Evolutionary conservation across 2,797 vertebrate species (phyloP).

Genomic region (Onychomys torridus): DNA sequence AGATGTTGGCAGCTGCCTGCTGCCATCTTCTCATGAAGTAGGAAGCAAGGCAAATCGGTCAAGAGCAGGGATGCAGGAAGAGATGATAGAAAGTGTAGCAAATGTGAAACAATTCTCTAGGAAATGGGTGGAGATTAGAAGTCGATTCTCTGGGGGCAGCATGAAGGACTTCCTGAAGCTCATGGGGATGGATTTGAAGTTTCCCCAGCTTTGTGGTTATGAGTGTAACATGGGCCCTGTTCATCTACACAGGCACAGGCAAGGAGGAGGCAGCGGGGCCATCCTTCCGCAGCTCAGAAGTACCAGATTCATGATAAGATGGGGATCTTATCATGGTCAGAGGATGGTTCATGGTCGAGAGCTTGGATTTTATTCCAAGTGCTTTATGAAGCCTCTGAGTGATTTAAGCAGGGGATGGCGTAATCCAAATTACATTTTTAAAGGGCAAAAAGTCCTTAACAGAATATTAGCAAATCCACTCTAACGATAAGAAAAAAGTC

Average conservation of each 20-base stretch:
- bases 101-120: background rate
- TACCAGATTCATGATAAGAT: background rate
- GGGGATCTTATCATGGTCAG: background rate
- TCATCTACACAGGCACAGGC: background rate
- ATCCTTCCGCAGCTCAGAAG: background rate
- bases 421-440: slow-evolving; percentile 59
- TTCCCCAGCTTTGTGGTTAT: background rate
- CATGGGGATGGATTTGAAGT: background rate
- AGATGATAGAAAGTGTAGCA: background rate
- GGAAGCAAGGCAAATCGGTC: background rate
- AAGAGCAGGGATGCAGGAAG: background rate
- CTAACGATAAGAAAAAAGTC: background rate
- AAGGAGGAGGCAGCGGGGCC: background rate
- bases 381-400: background rate
- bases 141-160: background rate
- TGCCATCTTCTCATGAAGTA: background rate
- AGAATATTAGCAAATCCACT: slow-evolving; percentile 60
- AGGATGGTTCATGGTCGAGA: background rate
- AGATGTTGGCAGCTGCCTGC: background rate
- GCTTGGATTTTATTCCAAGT: background rate
- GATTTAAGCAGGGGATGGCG: background rate
- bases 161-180: background rate
- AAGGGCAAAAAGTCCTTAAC: slow-evolving; percentile 55
- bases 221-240: background rate
- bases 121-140: background rate